Percentiles rank a stretch among this genome's conserved stretches.
Evolutionary conservation across 1,140 invertebrate genomes (phyloP).

Genomic region (Brachionus koreanus): DNA sequence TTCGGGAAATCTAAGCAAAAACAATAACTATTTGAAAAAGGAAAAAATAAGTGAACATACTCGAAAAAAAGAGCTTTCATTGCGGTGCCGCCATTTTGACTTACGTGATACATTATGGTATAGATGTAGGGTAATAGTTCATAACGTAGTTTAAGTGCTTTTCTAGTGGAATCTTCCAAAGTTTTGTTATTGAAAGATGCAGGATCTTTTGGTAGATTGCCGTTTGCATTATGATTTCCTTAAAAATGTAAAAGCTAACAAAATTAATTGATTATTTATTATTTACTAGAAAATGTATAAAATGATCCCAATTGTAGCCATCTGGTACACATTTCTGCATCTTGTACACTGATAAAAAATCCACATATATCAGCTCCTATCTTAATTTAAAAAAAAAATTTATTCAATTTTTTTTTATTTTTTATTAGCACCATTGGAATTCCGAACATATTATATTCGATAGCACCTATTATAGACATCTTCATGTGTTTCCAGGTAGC

Average conservation of each 20-base stretch:
- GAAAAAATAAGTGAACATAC: neutral
- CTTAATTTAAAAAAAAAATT: constrained; percentile 46
- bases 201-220: constrained; percentile 50
- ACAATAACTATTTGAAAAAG: neutral
- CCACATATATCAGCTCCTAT: constrained; percentile 78
- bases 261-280: neutral
- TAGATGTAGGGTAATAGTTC: constrained; percentile 75
- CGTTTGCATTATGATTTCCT: constrained; percentile 52
- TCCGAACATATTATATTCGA: constrained; percentile 56
- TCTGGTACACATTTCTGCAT: constrained; percentile 58
- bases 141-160: constrained; percentile 69
- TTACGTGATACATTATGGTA: constrained; percentile 70
- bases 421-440: constrained; percentile 78
- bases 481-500: constrained; percentile 54
- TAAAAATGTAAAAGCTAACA: neutral
- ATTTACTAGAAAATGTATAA: constrained; percentile 56
- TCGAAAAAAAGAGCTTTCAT: constrained; percentile 69
- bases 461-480: constrained; percentile 52
- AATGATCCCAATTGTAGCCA: constrained; percentile 65
- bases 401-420: constrained; percentile 65
- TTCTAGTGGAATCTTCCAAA: constrained; percentile 49
- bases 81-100: constrained; percentile 69
- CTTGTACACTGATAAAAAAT: constrained; percentile 61
- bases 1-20: constrained; percentile 46
- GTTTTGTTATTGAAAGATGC: constrained; percentile 37